Percentiles rank a stretch among this genome's conserved stretches.
These are phyloP conservation scores for Grammomys surdaster DNA, from an alignment of 2,113 vertebrate species.

Conservation along the genomic window DNA sequence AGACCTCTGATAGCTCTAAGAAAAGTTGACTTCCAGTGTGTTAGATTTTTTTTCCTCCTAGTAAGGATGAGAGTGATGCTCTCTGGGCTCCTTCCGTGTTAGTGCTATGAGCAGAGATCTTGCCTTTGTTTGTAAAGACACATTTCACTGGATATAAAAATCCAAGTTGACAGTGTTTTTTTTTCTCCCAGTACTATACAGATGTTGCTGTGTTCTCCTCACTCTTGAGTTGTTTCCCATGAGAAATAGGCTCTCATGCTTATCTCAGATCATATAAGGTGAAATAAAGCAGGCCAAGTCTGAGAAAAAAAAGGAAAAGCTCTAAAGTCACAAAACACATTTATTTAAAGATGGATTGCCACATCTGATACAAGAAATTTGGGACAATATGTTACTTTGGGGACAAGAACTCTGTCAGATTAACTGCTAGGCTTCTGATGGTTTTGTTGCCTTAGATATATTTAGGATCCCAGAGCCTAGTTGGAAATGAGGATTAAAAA, in stretches of 20 bases:
- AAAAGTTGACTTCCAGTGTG: constrained; percentile 36
- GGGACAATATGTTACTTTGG: constrained; percentile 29
- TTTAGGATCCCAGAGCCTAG: constrained; percentile 35
- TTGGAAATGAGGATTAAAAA: constrained; percentile 53
- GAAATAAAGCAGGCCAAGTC: constrained; percentile 62
- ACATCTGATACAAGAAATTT: constrained; percentile 40
- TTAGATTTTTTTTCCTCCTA: constrained; percentile 12
- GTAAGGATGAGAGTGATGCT: background rate
- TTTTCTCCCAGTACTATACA: constrained; percentile 31
- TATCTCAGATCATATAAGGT: constrained; percentile 59
- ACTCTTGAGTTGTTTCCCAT: constrained; percentile 55
- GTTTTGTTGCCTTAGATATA: constrained; percentile 27
- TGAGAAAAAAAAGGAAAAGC: constrained; percentile 45
- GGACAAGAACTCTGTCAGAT: constrained; percentile 28
- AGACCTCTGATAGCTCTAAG: constrained; percentile 9
- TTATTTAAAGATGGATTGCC: constrained; percentile 73
- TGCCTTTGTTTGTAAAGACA: constrained; percentile 46
- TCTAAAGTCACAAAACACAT: constrained; percentile 58
- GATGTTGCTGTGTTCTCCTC: constrained; percentile 7
- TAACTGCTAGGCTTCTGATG: constrained; percentile 21
- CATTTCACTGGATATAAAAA: constrained; percentile 63
- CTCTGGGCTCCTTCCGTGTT: background rate
- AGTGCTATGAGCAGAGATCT: background rate
- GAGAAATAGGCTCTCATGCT: constrained; percentile 58
- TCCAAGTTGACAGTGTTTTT: constrained; percentile 57